Evolutionary conservation across 2,797 vertebrate species (phyloP), one percentile per base, ranked within the genome.

Genomic region (Limnodromus scolopaceus): DNA sequence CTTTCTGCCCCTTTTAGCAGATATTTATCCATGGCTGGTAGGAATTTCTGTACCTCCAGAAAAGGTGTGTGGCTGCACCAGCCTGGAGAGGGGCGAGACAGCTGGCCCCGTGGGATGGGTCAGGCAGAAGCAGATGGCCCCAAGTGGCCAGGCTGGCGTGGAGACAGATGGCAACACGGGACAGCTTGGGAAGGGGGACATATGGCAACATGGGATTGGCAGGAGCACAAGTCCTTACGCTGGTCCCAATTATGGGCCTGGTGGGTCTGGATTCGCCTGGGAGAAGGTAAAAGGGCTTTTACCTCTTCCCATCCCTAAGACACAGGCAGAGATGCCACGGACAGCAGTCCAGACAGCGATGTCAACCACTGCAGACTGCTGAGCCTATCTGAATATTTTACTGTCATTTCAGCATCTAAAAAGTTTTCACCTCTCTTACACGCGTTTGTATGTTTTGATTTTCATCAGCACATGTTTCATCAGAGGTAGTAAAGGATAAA

Each of bases 161-260:
- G 57, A 57, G 92, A 97, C 96, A 97, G 96, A 97, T 97, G 96
- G 96, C 91, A 85, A 97, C 93, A 96, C 0, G 91, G 95, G 91
- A 87, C 57, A 61, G 81, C 93, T 92, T 3, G 0, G 91, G 68
- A 91, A 92, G 64, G 57, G 81, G 82, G 78, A 96, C 96, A 97
- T 97, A 96, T 97, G 96, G 96, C 93, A 87, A 96, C 96, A 96
- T 25, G 65, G 84, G 81, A 91, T 92, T 94, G 96, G 93, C 93
- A 91, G 68, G 81, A 91, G 75, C 60, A 46, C 84, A 74, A 20
- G 55, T 83, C 91, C 74, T 71, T 96, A 57, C 15, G 0, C 71
- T 79, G 78, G 82, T 68, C 92, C 89, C 70, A 94, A 93, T 97
- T 97, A 96, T 2, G 2, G 75, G 60, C 64, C 86, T 87, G 46